phyloP scores from a whole-genome alignment of 2,888 invertebrate species.

The Aquatica leii region DNA sequence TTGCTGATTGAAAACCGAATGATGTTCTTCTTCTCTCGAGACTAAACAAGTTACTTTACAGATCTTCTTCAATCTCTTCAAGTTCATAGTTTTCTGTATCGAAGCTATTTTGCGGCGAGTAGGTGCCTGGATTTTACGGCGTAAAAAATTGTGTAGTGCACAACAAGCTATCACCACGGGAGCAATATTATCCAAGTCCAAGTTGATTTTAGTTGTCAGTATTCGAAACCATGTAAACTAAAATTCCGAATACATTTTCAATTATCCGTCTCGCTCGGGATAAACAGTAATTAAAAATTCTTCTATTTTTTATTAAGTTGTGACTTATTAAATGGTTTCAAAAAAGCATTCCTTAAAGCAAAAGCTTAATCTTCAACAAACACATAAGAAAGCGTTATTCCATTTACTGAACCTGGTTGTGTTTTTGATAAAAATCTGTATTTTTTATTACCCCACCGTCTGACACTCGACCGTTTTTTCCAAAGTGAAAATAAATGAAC shows the following conservation, averaged over 20 bases:
- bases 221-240: background rate
- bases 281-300: constrained; percentile 10
- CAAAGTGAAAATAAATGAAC: constrained; percentile 6
- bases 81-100: constrained; percentile 1
- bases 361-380: constrained; percentile 2
- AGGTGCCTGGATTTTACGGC: background rate
- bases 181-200: constrained; percentile 3
- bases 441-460: constrained; percentile 2
- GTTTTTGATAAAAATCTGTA: constrained; percentile 11
- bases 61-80: background rate
- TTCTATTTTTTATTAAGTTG: constrained; percentile 1
- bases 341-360: constrained; percentile 1
- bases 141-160: constrained; percentile 1
- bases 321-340: background rate
- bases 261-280: too few relatives aligned
- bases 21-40: background rate
- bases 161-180: constrained; percentile 3
- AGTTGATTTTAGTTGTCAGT: background rate
- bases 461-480: constrained; percentile 4
- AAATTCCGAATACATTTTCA: constrained; percentile 7
- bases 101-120: constrained; percentile 6
- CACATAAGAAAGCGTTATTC: constrained; percentile 4
- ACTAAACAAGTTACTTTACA: background rate
- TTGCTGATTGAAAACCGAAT: background rate
- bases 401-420: background rate